Conservation (phyloP, 2,113 vertebrate species). For the Megaceryle maxima region DNA sequence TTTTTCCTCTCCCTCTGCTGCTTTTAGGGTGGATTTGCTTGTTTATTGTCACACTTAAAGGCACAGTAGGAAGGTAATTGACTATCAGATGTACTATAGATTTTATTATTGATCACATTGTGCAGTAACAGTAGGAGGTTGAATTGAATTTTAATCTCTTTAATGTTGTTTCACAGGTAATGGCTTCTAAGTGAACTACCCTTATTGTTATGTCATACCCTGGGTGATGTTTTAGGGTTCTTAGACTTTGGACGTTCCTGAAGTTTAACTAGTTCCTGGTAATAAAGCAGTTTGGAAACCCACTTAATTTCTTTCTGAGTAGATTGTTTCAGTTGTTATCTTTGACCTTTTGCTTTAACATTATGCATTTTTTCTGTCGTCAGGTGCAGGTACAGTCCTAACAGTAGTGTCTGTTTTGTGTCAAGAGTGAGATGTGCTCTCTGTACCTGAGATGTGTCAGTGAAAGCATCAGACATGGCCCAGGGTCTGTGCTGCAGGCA, state of each 20-base stretch:
- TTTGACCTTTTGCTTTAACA: not conserved
- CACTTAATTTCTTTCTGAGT: not conserved
- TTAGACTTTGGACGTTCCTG: not conserved
- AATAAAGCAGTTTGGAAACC: not conserved
- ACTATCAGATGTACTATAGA: not conserved
- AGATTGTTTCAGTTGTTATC: not conserved
- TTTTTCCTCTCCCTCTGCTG: not conserved
- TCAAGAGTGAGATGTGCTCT: not conserved
- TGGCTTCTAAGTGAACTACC: not conserved
- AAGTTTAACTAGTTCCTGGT: not conserved
- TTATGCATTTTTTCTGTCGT: not conserved
- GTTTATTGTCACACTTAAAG: not conserved
- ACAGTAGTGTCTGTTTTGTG: not conserved
- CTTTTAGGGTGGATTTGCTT: constrained; percentile 4
- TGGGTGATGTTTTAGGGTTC: not conserved
- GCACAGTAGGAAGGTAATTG: not conserved
- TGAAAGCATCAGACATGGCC: not conserved
- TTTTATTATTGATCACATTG: not conserved
- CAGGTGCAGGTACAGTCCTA: not conserved
- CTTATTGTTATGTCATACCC: not conserved
- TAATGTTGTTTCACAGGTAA: not conserved
- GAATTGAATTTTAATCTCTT: not conserved
- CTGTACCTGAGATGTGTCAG: not conserved
- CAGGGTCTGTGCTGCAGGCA: not conserved
- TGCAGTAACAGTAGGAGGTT: not conserved